Base-by-base conservation (phyloP, 2,797 vertebrate species). In the Schizothorax lantsangensis region DNA sequence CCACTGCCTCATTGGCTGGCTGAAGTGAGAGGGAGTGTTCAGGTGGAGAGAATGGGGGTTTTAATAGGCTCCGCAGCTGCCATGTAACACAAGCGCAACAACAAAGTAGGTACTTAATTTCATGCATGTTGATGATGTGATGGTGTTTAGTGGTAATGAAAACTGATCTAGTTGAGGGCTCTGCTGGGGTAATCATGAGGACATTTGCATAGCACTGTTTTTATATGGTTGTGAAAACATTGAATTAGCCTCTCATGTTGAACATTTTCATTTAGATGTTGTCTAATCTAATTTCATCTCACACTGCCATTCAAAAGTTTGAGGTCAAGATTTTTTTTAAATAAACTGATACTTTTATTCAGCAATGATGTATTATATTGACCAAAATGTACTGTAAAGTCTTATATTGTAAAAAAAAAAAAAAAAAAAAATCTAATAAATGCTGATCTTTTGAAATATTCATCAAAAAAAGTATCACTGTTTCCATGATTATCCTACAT, bases 11-110 rank as follows among this genome's bases (percentile, higher is more conserved):
- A 85, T 85, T 85, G 79, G 78, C 54, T 74, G 78, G 40, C 68
- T 75, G 68, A 81, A 86, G 77, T 54, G 84, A 80, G 66, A 73
- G 77, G 84, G 84, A 80, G 52, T 81, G 68, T 74, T 81, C 30
- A 74, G 85, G 52, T 86, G 69, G 85, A 81, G 79, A 81, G 69
- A 86, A 86, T 62, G 66, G 40, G 38, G 26, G 1, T 33, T 81
- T 74, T 73, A 74, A 86, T 52, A 73, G 78, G 84, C n/a, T 79
- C 62, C n/a, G 33, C 74, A 79, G 84, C 75, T 85, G 84, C 68
- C 30, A 73, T 86, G 78, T 49, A 80, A 80, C 52, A 73, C 54
- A 49, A 49, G 77, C 54, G 26, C 11, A 62, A 75, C 43, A 74
- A 74, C 71, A 66, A 81, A 74, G 26, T 30, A 57, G 69, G 23